Percentiles rank a stretch among this genome's conserved stretches.
Evolutionary conservation across 2,888 invertebrate genomes (phyloP).

Genomic region (Rhagophthalmus giganteus): DNA sequence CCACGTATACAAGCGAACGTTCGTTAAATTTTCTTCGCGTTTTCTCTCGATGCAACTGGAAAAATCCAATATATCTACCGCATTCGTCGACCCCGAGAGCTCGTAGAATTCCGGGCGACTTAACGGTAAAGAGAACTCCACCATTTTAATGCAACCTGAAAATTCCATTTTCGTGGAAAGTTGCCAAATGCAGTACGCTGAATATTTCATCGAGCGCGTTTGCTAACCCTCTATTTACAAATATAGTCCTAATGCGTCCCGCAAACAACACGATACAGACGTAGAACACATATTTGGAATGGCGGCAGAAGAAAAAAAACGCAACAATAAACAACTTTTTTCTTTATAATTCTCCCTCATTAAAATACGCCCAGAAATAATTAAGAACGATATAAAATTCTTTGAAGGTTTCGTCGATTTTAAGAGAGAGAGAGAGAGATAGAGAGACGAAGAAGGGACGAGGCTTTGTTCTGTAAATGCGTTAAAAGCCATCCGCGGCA

Average conservation of each 20-base stretch:
- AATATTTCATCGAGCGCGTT: conserved; percentile 14
- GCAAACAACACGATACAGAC: neutral
- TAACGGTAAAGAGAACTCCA: conserved; percentile 23
- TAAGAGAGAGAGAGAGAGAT: no score
- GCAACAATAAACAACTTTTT: no score
- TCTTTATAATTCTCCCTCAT: no score
- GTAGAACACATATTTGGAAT: no score
- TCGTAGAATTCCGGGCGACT: conserved; percentile 22
- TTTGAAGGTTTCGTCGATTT: no score
- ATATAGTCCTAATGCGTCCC: no score
- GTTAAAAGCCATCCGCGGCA: no score
- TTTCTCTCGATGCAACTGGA: conserved; percentile 21
- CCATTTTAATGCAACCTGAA: conserved; percentile 19
- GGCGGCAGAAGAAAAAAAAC: no score
- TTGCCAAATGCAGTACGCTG: conserved; percentile 25
- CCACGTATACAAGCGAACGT: no score
- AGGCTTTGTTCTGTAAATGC: no score
- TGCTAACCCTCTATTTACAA: neutral
- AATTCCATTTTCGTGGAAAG: conserved; percentile 24
- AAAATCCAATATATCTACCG: conserved; percentile 29
- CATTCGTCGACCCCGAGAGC: conserved; percentile 22
- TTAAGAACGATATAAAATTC: neutral
- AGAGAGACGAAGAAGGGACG: no score
- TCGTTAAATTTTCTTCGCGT: conserved; percentile 37
- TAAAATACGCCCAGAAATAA: neutral